A percentile compares a stretch with the other conserved stretches of the same genome.
Evolutionary conservation across 2,797 vertebrate species (phyloP).

Genomic region (Pachyuromys duprasi): DNA sequence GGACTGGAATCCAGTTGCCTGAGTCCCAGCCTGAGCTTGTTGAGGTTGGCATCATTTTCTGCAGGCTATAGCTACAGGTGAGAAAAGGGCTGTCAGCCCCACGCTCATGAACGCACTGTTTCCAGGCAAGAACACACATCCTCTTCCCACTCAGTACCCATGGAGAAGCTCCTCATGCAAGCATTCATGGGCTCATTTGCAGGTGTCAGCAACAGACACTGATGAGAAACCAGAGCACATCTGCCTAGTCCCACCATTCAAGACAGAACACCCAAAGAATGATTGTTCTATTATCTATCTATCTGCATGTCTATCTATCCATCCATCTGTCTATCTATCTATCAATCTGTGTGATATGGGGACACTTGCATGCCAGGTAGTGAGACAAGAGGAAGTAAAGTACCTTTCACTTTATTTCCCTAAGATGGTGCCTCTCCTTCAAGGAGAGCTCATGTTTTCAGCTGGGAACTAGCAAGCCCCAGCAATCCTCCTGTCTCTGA

Average conservation of each 20-base stretch:
- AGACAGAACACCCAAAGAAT: too few relatives aligned
- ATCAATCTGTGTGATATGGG: not conserved
- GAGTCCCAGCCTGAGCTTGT: not conserved
- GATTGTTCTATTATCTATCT: not conserved
- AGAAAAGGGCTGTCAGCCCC: not conserved
- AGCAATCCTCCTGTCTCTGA: not conserved
- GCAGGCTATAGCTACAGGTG: not conserved
- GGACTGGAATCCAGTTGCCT: not conserved
- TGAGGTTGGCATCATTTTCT: not conserved
- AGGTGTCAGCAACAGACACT: not conserved
- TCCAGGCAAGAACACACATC: accelerated
- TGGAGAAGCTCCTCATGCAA: accelerated
- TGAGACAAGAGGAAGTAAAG: too few relatives aligned
- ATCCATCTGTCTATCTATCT: not conserved
- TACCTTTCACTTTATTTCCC: not conserved
- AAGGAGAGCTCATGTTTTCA: not conserved
- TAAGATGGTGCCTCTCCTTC: not conserved
- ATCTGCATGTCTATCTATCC: too few relatives aligned
- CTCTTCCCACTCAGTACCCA: accelerated
- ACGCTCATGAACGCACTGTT: accelerated
- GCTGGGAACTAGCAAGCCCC: not conserved
- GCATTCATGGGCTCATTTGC: not conserved
- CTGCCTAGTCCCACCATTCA: accelerated
- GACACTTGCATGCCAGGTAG: too few relatives aligned
- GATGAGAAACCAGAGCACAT: too few relatives aligned